A percentile compares a stretch with the other conserved stretches of the same genome.
phyloP scores from a whole-genome alignment of 2,888 invertebrate species.

The Phyto melanocephala region DNA sequence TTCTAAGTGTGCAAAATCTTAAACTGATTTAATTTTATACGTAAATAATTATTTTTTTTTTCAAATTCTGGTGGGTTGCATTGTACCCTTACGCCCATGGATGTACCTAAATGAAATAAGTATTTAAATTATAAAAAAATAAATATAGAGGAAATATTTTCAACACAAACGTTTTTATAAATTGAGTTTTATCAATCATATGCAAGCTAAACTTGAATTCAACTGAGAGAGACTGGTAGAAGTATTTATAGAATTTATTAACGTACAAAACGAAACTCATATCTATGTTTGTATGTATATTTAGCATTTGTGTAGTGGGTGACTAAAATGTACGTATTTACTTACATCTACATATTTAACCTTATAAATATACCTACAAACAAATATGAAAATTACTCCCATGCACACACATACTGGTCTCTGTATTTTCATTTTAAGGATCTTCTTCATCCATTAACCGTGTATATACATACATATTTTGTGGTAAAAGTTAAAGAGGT shows the following conservation, averaged over 20 bases:
- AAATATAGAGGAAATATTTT: not conserved
- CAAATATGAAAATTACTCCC: not conserved
- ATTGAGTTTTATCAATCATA: not conserved
- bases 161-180: not conserved
- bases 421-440: not conserved
- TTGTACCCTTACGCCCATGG: too few relatives aligned
- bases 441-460: not conserved
- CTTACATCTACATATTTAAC: not conserved
- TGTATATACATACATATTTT: conserved; percentile 4
- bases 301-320: too few relatives aligned
- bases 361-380: not conserved
- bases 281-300: too few relatives aligned
- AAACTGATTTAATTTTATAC: too few relatives aligned
- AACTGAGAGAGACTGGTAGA: not conserved
- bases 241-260: conserved; percentile 8
- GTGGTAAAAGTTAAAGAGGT: not conserved
- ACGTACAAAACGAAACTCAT: not conserved
- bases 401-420: not conserved
- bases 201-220: not conserved
- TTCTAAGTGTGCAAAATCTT: too few relatives aligned
- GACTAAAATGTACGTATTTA: too few relatives aligned
- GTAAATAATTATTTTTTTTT: too few relatives aligned
- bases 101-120: too few relatives aligned
- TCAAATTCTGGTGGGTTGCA: too few relatives aligned
- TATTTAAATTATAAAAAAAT: too few relatives aligned